phyloP scores from a whole-genome alignment of 2,888 invertebrate genomes.

The Agrotis clavis region DNA sequence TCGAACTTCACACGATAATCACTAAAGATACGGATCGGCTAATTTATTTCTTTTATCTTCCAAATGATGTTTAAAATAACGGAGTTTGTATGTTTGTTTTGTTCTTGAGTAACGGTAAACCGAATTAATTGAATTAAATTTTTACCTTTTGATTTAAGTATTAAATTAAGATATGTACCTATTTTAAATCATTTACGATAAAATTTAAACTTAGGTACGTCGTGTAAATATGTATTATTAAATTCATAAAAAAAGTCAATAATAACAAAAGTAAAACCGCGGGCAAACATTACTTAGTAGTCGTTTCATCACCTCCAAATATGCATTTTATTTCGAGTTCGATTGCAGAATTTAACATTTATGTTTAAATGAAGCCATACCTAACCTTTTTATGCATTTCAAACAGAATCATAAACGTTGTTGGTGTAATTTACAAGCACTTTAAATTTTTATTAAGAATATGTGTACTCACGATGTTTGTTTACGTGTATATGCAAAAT shows the following conservation, averaged over 20 bases:
- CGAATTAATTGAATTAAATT: neutral
- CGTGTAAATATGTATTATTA: too few species aligned
- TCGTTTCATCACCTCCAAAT: conserved; percentile 16
- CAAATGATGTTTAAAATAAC: conserved; percentile 7
- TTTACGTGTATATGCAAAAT: neutral
- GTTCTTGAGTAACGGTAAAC: conserved; percentile 5
- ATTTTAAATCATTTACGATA: neutral
- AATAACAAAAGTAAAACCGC: conserved; percentile 4
- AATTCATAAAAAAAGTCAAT: neutral
- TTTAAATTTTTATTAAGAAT: conserved; percentile 28
- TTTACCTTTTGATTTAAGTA: neutral
- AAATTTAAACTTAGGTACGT: neutral
- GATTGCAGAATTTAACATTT: conserved; percentile 27
- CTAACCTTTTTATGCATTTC: conserved; percentile 28
- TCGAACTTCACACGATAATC: conserved; percentile 39
- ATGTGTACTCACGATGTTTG: neutral
- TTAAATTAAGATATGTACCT: neutral
- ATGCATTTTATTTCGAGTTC: conserved; percentile 38
- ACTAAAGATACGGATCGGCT: conserved; percentile 45
- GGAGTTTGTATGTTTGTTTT: conserved; percentile 13
- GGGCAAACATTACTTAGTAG: neutral
- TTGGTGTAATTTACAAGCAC: conserved; percentile 25
- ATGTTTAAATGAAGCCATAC: conserved; percentile 21
- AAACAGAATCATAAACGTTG: conserved; percentile 16
- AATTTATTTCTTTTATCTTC: conserved; percentile 38